phyloP scores from a whole-genome alignment of 2,113 vertebrate species.

The Phoenicopterus ruber region DNA sequence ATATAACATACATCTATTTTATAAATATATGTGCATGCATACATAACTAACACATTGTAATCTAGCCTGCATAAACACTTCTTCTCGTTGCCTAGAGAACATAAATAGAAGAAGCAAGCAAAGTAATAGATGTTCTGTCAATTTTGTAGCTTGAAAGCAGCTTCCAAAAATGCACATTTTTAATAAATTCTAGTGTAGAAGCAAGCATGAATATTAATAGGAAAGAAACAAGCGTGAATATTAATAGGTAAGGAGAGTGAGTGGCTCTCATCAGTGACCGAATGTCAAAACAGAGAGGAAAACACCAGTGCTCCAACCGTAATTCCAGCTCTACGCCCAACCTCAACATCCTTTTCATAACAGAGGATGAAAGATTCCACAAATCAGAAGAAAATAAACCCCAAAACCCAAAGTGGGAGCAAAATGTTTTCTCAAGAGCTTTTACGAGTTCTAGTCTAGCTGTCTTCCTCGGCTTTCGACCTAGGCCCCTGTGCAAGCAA shows the following conservation, averaged over 20 bases:
- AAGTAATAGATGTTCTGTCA: background rate
- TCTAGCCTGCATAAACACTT: background rate
- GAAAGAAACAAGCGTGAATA: background rate
- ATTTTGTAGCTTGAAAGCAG: background rate
- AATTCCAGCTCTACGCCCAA: background rate
- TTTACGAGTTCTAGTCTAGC: background rate
- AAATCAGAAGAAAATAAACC: background rate
- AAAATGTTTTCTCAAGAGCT: background rate
- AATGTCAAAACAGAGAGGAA: background rate
- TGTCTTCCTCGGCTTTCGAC: background rate
- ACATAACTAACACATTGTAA: background rate
- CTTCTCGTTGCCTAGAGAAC: background rate
- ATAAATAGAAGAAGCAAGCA: background rate
- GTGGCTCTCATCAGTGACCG: background rate
- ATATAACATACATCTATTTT: background rate
- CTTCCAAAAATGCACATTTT: background rate
- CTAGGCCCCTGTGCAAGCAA: background rate
- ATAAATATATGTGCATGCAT: background rate
- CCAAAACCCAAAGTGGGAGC: background rate
- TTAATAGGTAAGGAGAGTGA: background rate
- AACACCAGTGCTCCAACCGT: background rate
- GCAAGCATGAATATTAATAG: background rate
- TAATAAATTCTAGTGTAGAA: background rate
- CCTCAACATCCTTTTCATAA: background rate
- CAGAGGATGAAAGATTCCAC: background rate